These are phyloP conservation scores for Drosophila kuntzei DNA, from an alignment of 2,888 invertebrate species.

Conservation along the genomic window DNA sequence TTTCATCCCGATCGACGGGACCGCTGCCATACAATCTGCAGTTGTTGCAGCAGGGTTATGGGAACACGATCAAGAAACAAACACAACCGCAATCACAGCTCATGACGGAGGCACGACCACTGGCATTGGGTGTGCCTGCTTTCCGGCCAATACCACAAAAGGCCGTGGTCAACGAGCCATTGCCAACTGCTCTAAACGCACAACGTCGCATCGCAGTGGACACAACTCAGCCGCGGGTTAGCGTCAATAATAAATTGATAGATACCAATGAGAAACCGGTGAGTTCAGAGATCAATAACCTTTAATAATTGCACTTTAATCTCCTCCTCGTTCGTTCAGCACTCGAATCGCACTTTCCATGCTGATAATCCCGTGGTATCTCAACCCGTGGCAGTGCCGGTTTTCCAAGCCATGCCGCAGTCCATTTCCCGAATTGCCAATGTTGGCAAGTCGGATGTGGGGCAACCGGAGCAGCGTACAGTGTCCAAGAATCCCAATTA, in stretches of 20 bases:
- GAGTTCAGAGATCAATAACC: slow-evolving; percentile 1
- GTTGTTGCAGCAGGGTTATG: slow-evolving; percentile 51
- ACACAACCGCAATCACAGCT: slow-evolving; percentile 55
- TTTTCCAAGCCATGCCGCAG: slow-evolving; percentile 87
- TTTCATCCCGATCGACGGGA: slow-evolving; percentile 79
- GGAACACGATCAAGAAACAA: slow-evolving; percentile 44
- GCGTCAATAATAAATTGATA: slow-evolving; percentile 79
- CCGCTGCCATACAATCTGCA: slow-evolving; percentile 62
- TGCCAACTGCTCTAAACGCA: slow-evolving; percentile 38
- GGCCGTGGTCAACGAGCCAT: slow-evolving; percentile 33
- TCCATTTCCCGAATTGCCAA: slow-evolving; percentile 85
- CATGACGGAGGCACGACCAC: slow-evolving; percentile 87
- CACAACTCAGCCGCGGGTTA: slow-evolving; percentile 75
- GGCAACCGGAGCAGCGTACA: slow-evolving; percentile 59
- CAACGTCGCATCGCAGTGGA: slow-evolving; percentile 82
- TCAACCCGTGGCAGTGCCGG: slow-evolving; percentile 85
- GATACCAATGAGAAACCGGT: slow-evolving; percentile 71
- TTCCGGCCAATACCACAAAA: slow-evolving; percentile 92
- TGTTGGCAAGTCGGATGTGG: slow-evolving; percentile 47
- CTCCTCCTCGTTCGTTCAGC: slow-evolving; percentile 42
- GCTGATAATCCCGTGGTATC: slow-evolving; percentile 78
- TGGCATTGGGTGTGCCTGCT: slow-evolving; percentile 89
- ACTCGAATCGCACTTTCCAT: slow-evolving; percentile 82
- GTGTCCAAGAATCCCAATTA: slow-evolving; percentile 76
- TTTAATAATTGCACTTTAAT: neutral